phyloP scores from a whole-genome alignment of 2,888 invertebrate species.

The Agapostemon virescens region DNA sequence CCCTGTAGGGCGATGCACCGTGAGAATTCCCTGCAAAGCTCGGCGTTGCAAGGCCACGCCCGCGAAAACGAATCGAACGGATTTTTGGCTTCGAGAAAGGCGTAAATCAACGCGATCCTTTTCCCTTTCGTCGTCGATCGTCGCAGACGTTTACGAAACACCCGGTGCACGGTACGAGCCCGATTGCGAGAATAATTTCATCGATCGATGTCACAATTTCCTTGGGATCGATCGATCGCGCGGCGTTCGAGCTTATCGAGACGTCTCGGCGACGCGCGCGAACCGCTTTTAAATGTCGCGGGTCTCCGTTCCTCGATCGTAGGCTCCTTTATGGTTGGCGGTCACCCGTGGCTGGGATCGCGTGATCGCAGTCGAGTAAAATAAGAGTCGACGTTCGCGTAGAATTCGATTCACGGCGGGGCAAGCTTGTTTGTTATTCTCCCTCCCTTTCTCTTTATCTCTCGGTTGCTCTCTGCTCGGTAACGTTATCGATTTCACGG shows the following conservation, averaged over 20 bases:
- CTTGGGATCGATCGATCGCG: conserved; percentile 3
- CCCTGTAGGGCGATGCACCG: neutral
- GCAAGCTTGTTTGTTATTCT: conserved; percentile 52
- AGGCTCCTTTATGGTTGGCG: conserved; percentile 34
- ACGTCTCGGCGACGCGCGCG: neutral
- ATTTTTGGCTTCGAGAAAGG: too few species aligned
- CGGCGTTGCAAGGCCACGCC: neutral
- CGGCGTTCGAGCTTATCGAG: conserved; percentile 6
- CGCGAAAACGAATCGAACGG: too few species aligned
- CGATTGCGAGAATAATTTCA: neutral
- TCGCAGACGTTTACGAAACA: neutral
- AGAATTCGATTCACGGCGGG: conserved; percentile 42
- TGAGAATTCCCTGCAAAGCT: too few species aligned
- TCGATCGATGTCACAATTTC: neutral
- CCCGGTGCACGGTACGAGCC: neutral
- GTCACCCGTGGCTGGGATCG: conserved; percentile 14
- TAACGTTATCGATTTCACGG: conserved; percentile 54
- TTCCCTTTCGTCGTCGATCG: neutral
- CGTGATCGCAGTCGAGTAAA: conserved; percentile 30
- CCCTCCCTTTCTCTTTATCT: conserved; percentile 1
- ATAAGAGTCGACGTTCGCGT: conserved; percentile 41
- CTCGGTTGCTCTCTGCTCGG: conserved; percentile 33
- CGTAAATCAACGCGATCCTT: too few species aligned
- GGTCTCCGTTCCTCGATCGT: conserved; percentile 11
- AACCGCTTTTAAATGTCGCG: conserved; percentile 5